Evolutionary conservation across 2,888 invertebrate species (phyloP).

Genomic region (Tetrapedia diversipes): DNA sequence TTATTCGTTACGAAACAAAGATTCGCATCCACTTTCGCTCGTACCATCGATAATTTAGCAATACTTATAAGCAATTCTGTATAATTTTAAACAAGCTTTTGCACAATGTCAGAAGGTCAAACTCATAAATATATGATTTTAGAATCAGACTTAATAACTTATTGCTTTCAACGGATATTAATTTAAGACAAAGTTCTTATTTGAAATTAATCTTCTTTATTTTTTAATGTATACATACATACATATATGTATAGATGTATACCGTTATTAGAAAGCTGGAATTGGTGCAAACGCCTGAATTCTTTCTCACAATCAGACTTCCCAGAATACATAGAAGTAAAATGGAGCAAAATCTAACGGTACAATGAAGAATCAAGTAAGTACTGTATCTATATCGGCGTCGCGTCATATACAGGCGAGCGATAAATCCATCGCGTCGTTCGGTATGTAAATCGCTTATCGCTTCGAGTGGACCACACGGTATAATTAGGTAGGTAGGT

Average conservation of each 20-base stretch:
- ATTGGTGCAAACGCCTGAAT: conserved; percentile 11
- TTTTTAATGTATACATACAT: too few species aligned
- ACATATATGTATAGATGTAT: too few species aligned
- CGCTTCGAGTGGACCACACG: conserved; percentile 80
- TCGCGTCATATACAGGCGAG: conserved; percentile 57
- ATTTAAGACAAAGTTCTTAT: too few species aligned
- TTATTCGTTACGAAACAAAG: neutral
- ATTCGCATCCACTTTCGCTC: neutral
- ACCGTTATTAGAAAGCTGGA: too few species aligned
- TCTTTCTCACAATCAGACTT: conserved; percentile 53
- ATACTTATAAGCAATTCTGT: too few species aligned
- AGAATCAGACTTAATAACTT: too few species aligned
- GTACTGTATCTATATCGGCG: conserved; percentile 59
- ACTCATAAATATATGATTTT: too few species aligned
- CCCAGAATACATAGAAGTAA: conserved; percentile 70
- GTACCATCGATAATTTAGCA: too few species aligned
- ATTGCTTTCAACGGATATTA: too few species aligned
- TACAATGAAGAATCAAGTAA: conserved; percentile 43
- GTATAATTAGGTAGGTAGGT: conserved; percentile 80
- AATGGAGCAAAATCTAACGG: conserved; percentile 61
- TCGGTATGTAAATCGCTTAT: conserved; percentile 82
- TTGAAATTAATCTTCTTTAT: too few species aligned
- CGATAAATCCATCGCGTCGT: conserved; percentile 80
- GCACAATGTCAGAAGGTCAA: too few species aligned
- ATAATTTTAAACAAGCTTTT: too few species aligned